Conservation (phyloP, 2,113 vertebrate genomes). For the Alexandromys fortis region DNA sequence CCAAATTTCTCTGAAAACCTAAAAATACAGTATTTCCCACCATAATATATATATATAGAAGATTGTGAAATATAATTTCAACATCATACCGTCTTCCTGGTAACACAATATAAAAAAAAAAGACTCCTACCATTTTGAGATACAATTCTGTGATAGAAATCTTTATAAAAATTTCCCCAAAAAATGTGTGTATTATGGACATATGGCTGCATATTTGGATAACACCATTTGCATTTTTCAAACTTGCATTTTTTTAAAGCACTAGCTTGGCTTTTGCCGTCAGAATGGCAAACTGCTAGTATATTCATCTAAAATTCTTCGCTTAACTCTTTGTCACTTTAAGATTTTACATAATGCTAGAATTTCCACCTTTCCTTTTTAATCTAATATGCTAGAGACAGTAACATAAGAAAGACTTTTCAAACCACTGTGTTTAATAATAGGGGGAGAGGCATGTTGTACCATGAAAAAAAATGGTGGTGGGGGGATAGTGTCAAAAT, state of each 20-base stretch:
- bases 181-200: slow-evolving; percentile 89
- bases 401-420: slow-evolving; percentile 79
- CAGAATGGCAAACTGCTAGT: slow-evolving; percentile 88
- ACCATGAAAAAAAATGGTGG: slow-evolving; percentile 27
- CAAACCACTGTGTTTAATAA: slow-evolving; percentile 76
- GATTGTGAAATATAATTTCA: slow-evolving; percentile 79
- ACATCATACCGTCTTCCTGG: slow-evolving; percentile 69
- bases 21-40: slow-evolving; percentile 73
- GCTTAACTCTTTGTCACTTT: slow-evolving; percentile 88
- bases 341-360: slow-evolving; percentile 83
- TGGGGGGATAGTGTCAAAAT: slow-evolving; percentile 69
- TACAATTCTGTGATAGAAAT: slow-evolving; percentile 85
- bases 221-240: slow-evolving; percentile 91
- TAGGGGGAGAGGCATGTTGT: slow-evolving; percentile 69
- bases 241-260: slow-evolving; percentile 88
- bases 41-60: slow-evolving; percentile 66
- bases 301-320: slow-evolving; percentile 85
- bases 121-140: slow-evolving; percentile 82
- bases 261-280: slow-evolving; percentile 90
- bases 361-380: slow-evolving; percentile 82
- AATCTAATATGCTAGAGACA: slow-evolving; percentile 82
- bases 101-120: slow-evolving; percentile 65
- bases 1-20: slow-evolving; percentile 62
- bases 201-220: slow-evolving; percentile 92
- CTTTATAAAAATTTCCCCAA: slow-evolving; percentile 84